Base-by-base conservation (phyloP, 2,113 vertebrate species). In the Notothenia coriiceps region DNA sequence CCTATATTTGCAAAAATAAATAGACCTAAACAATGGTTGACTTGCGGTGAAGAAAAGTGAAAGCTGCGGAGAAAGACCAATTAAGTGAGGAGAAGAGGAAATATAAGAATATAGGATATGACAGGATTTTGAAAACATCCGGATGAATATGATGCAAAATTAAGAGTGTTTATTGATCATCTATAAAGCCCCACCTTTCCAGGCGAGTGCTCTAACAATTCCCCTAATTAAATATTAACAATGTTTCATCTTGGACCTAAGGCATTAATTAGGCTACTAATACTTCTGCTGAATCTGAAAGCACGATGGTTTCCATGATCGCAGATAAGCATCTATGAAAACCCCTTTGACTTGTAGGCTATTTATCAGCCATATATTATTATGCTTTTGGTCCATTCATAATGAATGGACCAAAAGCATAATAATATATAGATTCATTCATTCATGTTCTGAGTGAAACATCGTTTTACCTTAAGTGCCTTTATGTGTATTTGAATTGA, bases 101-200 rank as follows among this genome's bases (percentile, higher is more conserved):
- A 74, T 75, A 46, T 33, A 64, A 63, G 90, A 88, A 92, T 22
- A 90, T 71, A n/a, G 72, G 89, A 94, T 91, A 87, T 85, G 76
- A 77, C 22, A 51, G 77, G 77, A 88, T 91, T 91, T 77, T 60
- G 64, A 89, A 80, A 83, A 86, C 65, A 80, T 86, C 77, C 79
- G 74, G 70, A 82, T 74, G 67, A 84, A 89, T 91, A 62, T 90
- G 80, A 89, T 84, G 88, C 79, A 89, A 90, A 92, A 91, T 85
- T 71, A 94, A 90, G 79, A 85, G 85, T 85, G 87, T 91, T 94
- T 95, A 95, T 94, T 95, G 92, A 93, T 94, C 89, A 93, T 94
- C 92, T 88, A 91, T 90, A 87, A 92, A 92, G 86, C 85, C 87
- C 74, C 10, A 40, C 35, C 74, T 91, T 94, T 94, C 87, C 87